These are phyloP conservation scores for Enteromius thamalakanensis DNA, from an alignment of 2,797 vertebrate species.

Conservation along the genomic window DNA sequence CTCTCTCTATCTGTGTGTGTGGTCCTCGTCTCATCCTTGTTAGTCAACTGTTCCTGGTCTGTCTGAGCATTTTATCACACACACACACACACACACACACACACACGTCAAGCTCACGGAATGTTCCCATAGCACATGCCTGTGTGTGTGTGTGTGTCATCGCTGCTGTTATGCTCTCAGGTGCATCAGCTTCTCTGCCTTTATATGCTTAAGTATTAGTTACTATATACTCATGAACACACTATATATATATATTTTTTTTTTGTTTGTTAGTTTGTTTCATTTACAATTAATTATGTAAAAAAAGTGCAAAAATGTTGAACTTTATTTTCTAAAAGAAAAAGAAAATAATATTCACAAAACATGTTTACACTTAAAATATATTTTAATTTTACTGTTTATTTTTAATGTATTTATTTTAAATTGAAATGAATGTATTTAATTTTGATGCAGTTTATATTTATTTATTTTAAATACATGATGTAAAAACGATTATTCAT, in stretches of 20 bases:
- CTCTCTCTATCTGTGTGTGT: neutral
- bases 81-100: conserved; percentile 19
- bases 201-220: neutral
- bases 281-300: neutral
- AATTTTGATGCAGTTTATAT: neutral
- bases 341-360: neutral
- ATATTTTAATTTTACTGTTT: too few species aligned
- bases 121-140: conserved; percentile 70
- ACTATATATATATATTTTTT: neutral
- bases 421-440: neutral
- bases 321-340: neutral
- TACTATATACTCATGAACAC: neutral
- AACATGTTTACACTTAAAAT: neutral
- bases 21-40: conserved; percentile 7
- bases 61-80: conserved; percentile 5
- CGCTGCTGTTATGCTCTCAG: neutral
- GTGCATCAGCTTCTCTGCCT: neutral
- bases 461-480: neutral
- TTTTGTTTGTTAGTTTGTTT: too few species aligned
- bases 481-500: neutral
- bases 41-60: conserved; percentile 23
- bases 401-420: too few species aligned
- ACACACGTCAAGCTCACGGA: conserved; percentile 72
- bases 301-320: too few species aligned
- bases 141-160: neutral